Base-by-base conservation (phyloP, 2,888 invertebrate species). In the Eilema sororculum region DNA sequence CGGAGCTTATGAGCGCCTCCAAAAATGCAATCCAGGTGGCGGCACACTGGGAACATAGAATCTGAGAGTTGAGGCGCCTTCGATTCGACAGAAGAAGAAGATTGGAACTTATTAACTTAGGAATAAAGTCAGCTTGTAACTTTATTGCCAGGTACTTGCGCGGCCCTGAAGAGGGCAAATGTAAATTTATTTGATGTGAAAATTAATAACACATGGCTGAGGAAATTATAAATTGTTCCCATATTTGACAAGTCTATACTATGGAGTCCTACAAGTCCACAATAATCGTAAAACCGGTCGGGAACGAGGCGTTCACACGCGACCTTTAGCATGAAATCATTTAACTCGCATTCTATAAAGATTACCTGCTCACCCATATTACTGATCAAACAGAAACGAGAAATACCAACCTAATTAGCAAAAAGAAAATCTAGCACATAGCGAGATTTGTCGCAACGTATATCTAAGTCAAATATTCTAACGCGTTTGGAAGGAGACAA, bases 401-500 rank as follows among this genome's bases (percentile, higher is more conserved):
- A 46, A 20, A 46, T 20, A 41, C 16, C 16, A 16, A 16, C 13
- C 41, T 16, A 41, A 16, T 16, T 16, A 41, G 12, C 3, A 52
- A 52, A 52, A 52, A 52, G 2, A 52, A n/a, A 52, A n/a, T n/a
- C 30, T 30, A 60, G 9, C 16, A 58, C 24, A 2, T 56, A 13
- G 8, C 30, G 56, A 68, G 46, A 63, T 69, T 59, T 59, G 25
- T 69, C 52, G 65, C 61, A 65, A 69, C 59, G 20, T 57, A 28
- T 33, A 60, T 41, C 60, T 65, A 65, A 67, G 22, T 69, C 62
- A 73, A 72, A 66, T 77, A 68, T 60, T 37, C 16, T 8, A 65
- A 59, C 63, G 60, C 62, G 69, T 75, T 74, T 68, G 59, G 72
- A 69, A 68, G 69, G 65, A 78, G 73, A 72, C 73, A 81, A 76